These are phyloP conservation scores for Drosophila nr. medialis DNA, from an alignment of 2,888 invertebrate species.

Conservation along the genomic window DNA sequence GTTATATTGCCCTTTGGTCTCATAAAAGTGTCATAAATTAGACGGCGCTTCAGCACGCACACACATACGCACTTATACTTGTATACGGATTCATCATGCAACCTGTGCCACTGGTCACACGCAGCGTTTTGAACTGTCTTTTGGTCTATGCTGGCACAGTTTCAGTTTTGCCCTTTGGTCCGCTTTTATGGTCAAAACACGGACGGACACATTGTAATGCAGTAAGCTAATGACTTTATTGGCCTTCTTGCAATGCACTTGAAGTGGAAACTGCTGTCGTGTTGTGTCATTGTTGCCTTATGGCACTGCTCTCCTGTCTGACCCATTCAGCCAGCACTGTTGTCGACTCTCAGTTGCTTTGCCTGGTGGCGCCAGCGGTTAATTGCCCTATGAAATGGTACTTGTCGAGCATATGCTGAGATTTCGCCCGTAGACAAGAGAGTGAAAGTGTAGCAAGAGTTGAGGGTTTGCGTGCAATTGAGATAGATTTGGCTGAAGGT, in stretches of 20 bases:
- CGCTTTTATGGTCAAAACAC: conserved; percentile 49
- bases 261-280: conserved; percentile 66
- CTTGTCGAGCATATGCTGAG: conserved; percentile 22
- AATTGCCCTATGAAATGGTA: conserved; percentile 66
- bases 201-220: conserved; percentile 5
- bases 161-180: conserved; percentile 33
- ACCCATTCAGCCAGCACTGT: conserved; percentile 53
- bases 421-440: conserved; percentile 15
- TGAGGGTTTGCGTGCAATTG: conserved; percentile 29
- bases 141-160: conserved; percentile 36
- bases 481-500: not conserved
- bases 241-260: conserved; percentile 62
- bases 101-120: conserved; percentile 77
- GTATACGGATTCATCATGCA: conserved; percentile 39
- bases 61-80: conserved; percentile 12
- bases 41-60: conserved; percentile 75
- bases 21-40: conserved; percentile 83
- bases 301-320: conserved; percentile 38
- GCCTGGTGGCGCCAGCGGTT: conserved; percentile 76
- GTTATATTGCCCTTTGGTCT: conserved; percentile 69
- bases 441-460: conserved; percentile 76
- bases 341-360: conserved; percentile 46
- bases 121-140: conserved; percentile 70
- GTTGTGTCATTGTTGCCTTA: conserved; percentile 75
- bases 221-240: conserved; percentile 76